phyloP scores from a whole-genome alignment of 2,888 invertebrate genomes.

The Myopa testacea region DNA sequence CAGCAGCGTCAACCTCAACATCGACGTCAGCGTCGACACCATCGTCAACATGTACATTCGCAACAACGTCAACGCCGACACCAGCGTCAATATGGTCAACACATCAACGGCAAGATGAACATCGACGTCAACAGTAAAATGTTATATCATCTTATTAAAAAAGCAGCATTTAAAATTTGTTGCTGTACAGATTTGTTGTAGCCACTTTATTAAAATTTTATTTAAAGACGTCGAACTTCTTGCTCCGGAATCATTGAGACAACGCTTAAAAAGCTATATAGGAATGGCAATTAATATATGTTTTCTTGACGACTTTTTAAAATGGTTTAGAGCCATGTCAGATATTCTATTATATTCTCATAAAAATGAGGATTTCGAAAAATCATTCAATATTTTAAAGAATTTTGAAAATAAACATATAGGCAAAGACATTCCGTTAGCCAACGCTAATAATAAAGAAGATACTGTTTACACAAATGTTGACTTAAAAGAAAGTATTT shows the following conservation, averaged over 20 bases:
- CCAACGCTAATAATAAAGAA: background rate
- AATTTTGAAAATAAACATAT: background rate
- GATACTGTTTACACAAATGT: background rate
- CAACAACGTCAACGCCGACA: too few species aligned
- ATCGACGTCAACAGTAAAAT: too few species aligned
- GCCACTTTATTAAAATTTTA: conserved; percentile 18
- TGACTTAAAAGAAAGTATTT: background rate
- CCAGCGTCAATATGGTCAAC: too few species aligned
- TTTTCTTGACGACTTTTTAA: background rate
- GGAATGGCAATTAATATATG: background rate
- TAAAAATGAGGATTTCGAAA: background rate
- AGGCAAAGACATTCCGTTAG: background rate
- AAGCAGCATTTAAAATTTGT: conserved; percentile 8
- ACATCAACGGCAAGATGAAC: too few species aligned
- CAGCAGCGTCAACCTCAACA: too few species aligned
- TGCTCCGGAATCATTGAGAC: too few species aligned
- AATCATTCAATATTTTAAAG: background rate
- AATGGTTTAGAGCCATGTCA: background rate
- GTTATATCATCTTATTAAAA: too few species aligned
- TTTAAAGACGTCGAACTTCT: conserved; percentile 6
- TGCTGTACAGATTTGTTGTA: conserved; percentile 12
- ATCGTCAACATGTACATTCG: too few species aligned
- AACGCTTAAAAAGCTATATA: background rate
- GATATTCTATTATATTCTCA: background rate
- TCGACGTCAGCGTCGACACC: too few species aligned